Conservation (phyloP, 2,113 vertebrate species). For the Coregonus clupeaformis region DNA sequence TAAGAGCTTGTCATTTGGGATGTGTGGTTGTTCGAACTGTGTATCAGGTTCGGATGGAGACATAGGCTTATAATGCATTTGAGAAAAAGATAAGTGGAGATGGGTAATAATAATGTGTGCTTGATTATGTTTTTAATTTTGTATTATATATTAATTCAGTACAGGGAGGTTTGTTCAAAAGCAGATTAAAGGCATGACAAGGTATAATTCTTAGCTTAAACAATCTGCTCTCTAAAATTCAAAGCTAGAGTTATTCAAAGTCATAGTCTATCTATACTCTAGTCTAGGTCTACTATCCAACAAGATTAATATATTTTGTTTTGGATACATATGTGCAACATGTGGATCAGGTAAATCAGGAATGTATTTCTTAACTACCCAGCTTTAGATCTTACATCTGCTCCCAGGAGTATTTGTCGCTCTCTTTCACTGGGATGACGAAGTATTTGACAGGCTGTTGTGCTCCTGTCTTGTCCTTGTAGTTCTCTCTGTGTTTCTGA, state of each 20-base stretch:
- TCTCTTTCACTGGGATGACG: slow-evolving; percentile 48
- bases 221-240: no score
- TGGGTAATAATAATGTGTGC: not conserved
- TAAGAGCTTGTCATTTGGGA: not conserved
- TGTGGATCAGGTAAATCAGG: no score
- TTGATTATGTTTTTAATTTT: no score
- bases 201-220: no score
- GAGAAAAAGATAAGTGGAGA: not conserved
- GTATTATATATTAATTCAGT: no score
- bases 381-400: slow-evolving; percentile 9
- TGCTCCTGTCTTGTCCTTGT: slow-evolving; percentile 62
- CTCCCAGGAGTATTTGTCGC: not conserved
- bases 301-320: no score
- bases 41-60: not conserved
- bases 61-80: not conserved
- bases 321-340: no score
- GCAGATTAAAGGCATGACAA: no score
- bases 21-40: not conserved
- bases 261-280: no score
- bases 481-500: slow-evolving; percentile 67
- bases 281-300: no score
- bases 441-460: slow-evolving; percentile 62
- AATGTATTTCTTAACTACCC: not conserved
- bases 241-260: no score
- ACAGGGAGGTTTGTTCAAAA: no score